Percentiles rank a stretch among this genome's conserved stretches.
Evolutionary conservation across 2,797 vertebrate genomes (phyloP).

Genomic region (Eulemur mongoz): DNA sequence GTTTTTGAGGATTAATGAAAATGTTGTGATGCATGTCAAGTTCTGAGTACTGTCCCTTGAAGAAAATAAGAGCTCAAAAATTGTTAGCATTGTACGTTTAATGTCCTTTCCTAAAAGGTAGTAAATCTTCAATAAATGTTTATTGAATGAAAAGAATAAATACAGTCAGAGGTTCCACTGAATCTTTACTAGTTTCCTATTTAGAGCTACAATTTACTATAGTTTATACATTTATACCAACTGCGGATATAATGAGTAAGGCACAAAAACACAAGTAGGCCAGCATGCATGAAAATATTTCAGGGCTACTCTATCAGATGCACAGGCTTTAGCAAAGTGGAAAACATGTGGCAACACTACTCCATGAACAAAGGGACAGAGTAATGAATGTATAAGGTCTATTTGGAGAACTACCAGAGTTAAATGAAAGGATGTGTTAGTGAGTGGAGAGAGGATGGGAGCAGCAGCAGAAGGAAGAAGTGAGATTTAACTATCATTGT

Average conservation of each 20-base stretch:
- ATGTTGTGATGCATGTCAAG: not conserved
- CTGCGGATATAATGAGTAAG: not conserved
- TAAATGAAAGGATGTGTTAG: not conserved
- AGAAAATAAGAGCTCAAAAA: not conserved
- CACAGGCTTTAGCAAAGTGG: not conserved
- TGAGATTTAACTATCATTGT: not conserved
- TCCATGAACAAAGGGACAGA: not conserved
- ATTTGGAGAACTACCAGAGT: not conserved
- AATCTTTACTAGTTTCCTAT: not conserved
- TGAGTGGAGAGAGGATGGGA: not conserved
- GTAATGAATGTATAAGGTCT: accelerated
- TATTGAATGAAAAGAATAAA: not conserved
- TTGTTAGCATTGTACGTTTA: not conserved
- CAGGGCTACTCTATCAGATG: not conserved
- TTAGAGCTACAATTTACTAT: not conserved
- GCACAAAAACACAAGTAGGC: not conserved
- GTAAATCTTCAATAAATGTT: not conserved
- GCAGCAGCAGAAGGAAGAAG: not conserved
- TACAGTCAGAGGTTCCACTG: not conserved
- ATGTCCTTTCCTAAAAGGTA: not conserved
- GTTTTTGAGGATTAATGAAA: not conserved
- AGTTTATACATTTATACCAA: not conserved
- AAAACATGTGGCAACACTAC: not conserved
- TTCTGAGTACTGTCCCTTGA: not conserved
- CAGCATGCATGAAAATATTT: not conserved